A percentile compares a stretch with the other conserved stretches of the same genome.
Evolutionary conservation across 1,140 invertebrate genomes (phyloP).

Genomic region (Trachelipus rathkii): DNA sequence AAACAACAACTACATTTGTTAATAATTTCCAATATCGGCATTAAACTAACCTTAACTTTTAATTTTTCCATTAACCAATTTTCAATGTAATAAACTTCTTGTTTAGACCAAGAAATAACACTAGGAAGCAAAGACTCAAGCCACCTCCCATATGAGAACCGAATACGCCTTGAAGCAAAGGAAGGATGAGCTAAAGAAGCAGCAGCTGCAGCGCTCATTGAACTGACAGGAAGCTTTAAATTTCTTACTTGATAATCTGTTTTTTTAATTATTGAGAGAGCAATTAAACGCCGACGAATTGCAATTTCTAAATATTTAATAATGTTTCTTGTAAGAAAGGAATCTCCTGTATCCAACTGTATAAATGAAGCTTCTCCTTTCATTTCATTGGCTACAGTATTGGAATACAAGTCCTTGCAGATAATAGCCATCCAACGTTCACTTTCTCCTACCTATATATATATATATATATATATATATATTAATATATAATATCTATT

Average conservation of each 20-base stretch:
- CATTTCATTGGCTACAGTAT: neutral
- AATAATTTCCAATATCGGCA: too few relatives aligned
- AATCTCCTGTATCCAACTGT: neutral
- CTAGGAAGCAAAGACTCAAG: neutral
- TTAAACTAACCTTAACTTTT: neutral
- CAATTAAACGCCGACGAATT: neutral
- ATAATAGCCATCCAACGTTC: neutral
- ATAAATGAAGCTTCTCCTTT: neutral
- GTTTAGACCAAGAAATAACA: neutral
- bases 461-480: too few relatives aligned
- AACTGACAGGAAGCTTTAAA: too few relatives aligned
- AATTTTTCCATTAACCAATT: constrained; percentile 2
- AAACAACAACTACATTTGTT: too few relatives aligned
- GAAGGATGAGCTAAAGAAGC: neutral
- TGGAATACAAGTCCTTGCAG: neutral
- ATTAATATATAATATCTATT: too few relatives aligned
- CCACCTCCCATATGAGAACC: neutral
- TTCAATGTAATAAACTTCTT: constrained; percentile 1
- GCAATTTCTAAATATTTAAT: neutral
- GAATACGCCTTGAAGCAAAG: neutral
- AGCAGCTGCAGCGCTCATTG: too few relatives aligned
- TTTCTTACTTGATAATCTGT: too few relatives aligned
- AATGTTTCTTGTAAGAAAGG: neutral
- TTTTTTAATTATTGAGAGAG: neutral
- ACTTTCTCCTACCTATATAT: neutral